These are phyloP conservation scores for Heliconius eleuchia DNA, from an alignment of 1,140 invertebrate species.

Conservation along the genomic window DNA sequence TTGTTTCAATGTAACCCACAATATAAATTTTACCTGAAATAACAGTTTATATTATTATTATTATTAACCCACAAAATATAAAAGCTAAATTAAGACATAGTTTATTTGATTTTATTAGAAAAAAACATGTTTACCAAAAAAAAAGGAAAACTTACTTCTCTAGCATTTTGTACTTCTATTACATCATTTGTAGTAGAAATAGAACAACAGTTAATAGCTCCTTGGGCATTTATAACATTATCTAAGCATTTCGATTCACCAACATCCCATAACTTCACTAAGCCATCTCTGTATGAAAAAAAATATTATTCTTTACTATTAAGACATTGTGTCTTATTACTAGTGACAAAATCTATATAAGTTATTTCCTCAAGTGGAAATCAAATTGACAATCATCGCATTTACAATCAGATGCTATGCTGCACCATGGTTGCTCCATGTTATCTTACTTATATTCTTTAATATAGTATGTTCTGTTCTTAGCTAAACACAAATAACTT, in stretches of 20 bases:
- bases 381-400: too few relatives aligned
- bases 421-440: too few relatives aligned
- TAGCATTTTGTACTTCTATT: conserved; percentile 62
- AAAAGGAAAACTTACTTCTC: conserved; percentile 57
- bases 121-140: background rate
- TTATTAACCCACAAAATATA: too few relatives aligned
- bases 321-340: too few relatives aligned
- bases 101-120: too few relatives aligned
- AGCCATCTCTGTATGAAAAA: conserved; percentile 82
- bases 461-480: background rate
- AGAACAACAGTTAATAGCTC: conserved; percentile 72
- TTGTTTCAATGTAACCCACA: too few relatives aligned
- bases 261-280: conserved; percentile 87
- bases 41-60: too few relatives aligned
- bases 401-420: too few relatives aligned
- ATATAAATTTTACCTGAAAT: too few relatives aligned
- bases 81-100: too few relatives aligned
- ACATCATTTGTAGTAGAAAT: conserved; percentile 54
- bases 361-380: too few relatives aligned
- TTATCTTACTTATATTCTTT: background rate
- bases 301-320: background rate
- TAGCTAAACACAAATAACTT: background rate
- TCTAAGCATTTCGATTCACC: conserved; percentile 83
- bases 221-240: conserved; percentile 74
- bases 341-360: too few relatives aligned